These are phyloP conservation scores for Pimephales promelas DNA, from an alignment of 2,113 vertebrate species.

Conservation along the genomic window DNA sequence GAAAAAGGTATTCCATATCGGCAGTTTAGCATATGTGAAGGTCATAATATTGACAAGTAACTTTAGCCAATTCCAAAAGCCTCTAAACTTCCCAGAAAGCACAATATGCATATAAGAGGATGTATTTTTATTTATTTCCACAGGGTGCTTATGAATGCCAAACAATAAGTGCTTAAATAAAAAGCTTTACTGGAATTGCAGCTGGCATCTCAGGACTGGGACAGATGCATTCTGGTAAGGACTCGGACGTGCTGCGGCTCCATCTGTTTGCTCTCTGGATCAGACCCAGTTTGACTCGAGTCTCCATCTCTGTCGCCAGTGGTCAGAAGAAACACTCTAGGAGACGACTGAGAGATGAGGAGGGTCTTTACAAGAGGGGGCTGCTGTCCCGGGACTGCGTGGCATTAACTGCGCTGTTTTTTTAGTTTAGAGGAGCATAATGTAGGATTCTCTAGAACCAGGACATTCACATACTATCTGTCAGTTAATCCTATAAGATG, in stretches of 20 bases:
- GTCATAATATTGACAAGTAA: not conserved
- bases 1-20: not conserved
- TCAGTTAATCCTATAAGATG: not conserved
- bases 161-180: conserved; percentile 53
- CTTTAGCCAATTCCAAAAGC: not conserved
- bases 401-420: not conserved
- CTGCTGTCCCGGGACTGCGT: not conserved
- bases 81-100: conserved; percentile 3
- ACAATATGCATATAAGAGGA: conserved; percentile 46
- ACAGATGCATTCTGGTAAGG: conserved; percentile 19
- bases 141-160: conserved; percentile 44
- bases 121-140: conserved; percentile 28
- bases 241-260: conserved; percentile 60
- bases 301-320: conserved; percentile 23
- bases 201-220: conserved; percentile 23
- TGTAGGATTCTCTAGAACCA: not conserved
- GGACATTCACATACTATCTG: not conserved
- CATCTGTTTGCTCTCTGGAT: conserved; percentile 72
- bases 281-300: conserved; percentile 60
- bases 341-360: not conserved
- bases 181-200: conserved; percentile 68
- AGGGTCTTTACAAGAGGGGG: not conserved
- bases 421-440: not conserved
- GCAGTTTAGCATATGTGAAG: not conserved
- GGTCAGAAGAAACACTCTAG: not conserved